phyloP scores from a whole-genome alignment of 2,888 invertebrate species.

The Hirtodrosophila cameraria region DNA sequence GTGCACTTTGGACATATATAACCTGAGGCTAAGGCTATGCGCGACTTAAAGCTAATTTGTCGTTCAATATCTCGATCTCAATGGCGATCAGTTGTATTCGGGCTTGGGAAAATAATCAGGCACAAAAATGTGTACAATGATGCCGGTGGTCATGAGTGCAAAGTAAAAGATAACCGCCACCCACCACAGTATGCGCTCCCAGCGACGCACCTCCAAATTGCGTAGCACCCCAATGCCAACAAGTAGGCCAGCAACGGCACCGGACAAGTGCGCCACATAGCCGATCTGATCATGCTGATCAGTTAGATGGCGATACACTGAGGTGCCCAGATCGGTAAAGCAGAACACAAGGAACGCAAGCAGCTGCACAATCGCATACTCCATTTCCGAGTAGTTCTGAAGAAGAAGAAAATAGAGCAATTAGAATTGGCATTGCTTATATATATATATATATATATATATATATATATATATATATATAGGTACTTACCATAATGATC shows the following conservation, averaged over 20 bases:
- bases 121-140: slow-evolving; percentile 90
- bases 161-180: slow-evolving; percentile 89
- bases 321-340: slow-evolving; percentile 93
- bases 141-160: slow-evolving; percentile 89
- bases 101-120: slow-evolving; percentile 85
- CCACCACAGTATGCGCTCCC: slow-evolving; percentile 94
- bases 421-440: background rate
- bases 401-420: background rate
- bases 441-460: too few relatives aligned
- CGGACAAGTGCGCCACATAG: slow-evolving; percentile 97
- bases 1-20: slow-evolving; percentile 60
- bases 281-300: slow-evolving; percentile 91
- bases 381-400: slow-evolving; percentile 99
- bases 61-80: background rate
- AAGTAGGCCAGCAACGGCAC: slow-evolving; percentile 92
- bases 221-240: slow-evolving; percentile 93
- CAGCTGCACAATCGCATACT: slow-evolving; percentile 94
- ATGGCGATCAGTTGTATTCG: slow-evolving; percentile 66
- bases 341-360: slow-evolving; percentile 92
- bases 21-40: slow-evolving; percentile 42
- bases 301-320: slow-evolving; percentile 93
- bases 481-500: slow-evolving; percentile 88
- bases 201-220: slow-evolving; percentile 91
- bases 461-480: too few relatives aligned
- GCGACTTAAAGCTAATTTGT: slow-evolving; percentile 38